Percentiles rank a stretch among this genome's conserved stretches.
These are phyloP conservation scores for Triops longicaudatus DNA, from an alignment of 1,140 invertebrate genomes.

Conservation along the genomic window DNA sequence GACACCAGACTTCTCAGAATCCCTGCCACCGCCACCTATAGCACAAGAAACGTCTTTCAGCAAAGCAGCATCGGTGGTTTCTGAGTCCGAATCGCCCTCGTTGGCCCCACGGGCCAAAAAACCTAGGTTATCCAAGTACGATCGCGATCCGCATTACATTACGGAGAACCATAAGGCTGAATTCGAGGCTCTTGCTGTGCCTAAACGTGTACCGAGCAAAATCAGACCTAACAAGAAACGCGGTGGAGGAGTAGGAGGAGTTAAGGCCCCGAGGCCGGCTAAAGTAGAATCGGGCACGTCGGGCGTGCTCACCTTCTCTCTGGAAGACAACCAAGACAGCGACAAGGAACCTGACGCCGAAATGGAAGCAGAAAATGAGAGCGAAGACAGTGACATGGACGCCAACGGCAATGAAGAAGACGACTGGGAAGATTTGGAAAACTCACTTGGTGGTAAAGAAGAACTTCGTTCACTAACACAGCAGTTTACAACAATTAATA, in stretches of 20 bases:
- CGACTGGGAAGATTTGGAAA: conserved; percentile 1
- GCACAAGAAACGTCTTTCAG: not conserved
- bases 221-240: not conserved
- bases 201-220: not conserved
- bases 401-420: not conserved
- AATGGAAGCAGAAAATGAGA: not conserved
- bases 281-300: not conserved
- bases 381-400: not conserved
- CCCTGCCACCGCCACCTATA: not conserved
- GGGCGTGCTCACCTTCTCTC: not conserved
- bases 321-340: not conserved
- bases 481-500: not conserved
- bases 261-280: not conserved
- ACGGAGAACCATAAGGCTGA: not conserved
- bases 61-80: not conserved
- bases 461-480: too few relatives aligned
- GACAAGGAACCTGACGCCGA: not conserved
- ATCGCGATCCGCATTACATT: not conserved
- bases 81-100: not conserved
- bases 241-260: not conserved
- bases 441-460: not conserved
- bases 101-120: not conserved
- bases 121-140: not conserved
- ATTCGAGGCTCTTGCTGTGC: not conserved
- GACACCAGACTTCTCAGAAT: not conserved